phyloP scores from a whole-genome alignment of 2,797 vertebrate genomes.

The Melanogrammus aeglefinus region DNA sequence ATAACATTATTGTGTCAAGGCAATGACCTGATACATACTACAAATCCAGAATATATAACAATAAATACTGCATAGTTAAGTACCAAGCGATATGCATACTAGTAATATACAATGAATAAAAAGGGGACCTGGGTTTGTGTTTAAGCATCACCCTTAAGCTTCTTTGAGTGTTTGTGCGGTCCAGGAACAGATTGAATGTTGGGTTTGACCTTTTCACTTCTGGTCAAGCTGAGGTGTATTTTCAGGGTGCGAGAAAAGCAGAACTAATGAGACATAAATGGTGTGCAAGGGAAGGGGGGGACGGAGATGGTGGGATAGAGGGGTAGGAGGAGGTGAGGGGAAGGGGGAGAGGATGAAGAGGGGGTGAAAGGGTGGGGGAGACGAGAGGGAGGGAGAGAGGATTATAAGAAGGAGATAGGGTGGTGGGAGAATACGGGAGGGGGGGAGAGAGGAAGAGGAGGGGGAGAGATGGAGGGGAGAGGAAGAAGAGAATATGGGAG shows the following conservation, averaged over 20 bases:
- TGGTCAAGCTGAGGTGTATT: slow-evolving; percentile 30
- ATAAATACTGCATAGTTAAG: no score
- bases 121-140: no score
- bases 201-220: slow-evolving; percentile 44
- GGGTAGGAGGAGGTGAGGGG: not conserved
- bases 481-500: not conserved
- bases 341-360: no score
- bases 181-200: no score
- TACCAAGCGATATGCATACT: no score
- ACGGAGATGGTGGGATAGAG: not conserved
- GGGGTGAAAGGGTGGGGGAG: not conserved
- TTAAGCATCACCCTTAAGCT: no score
- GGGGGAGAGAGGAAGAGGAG: not conserved
- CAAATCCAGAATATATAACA: no score
- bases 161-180: no score
- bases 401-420: not conserved
- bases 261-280: slow-evolving; percentile 21
- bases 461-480: not conserved
- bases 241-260: slow-evolving; percentile 40
- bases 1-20: no score
- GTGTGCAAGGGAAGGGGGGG: not conserved
- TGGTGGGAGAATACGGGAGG: no score
- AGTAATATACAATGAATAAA: no score
- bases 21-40: no score
- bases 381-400: not conserved